phyloP scores from a whole-genome alignment of 1,140 invertebrate genomes.

The Sarcophaga peregrina region DNA sequence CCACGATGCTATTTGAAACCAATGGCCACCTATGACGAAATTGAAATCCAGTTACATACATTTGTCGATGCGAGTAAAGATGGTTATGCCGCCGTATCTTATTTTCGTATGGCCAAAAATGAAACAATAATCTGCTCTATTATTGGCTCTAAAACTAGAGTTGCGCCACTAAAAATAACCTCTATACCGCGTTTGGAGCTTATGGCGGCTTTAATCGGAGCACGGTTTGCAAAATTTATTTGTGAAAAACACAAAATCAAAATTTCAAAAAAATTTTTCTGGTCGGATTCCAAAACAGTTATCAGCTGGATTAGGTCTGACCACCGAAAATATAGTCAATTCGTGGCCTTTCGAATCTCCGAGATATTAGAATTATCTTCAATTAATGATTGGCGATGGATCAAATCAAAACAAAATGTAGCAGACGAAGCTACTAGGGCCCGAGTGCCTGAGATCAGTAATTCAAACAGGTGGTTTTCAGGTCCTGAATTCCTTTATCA shows the following conservation, averaged over 20 bases:
- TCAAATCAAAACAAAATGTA: slow-evolving; percentile 51
- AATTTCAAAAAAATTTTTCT: slow-evolving; percentile 46
- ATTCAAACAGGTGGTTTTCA: slow-evolving; percentile 43
- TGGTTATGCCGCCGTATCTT: neutral
- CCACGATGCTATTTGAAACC: neutral
- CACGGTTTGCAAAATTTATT: slow-evolving; percentile 40
- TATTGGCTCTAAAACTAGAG: too few relatives aligned
- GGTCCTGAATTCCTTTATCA: slow-evolving; percentile 49
- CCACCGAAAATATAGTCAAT: slow-evolving; percentile 60
- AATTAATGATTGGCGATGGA: slow-evolving; percentile 50
- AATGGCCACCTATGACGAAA: neutral
- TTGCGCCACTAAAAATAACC: slow-evolving; percentile 50
- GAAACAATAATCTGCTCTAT: slow-evolving; percentile 9
- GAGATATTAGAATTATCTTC: slow-evolving; percentile 57
- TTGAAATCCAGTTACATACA: neutral
- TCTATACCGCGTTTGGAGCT: slow-evolving; percentile 55
- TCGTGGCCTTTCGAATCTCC: slow-evolving; percentile 61
- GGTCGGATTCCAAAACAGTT: slow-evolving; percentile 59
- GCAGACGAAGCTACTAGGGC: slow-evolving; percentile 53
- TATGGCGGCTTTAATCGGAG: slow-evolving; percentile 52
- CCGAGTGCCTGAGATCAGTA: neutral
- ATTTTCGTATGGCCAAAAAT: neutral
- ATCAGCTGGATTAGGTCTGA: slow-evolving; percentile 48
- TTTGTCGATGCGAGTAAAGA: too few relatives aligned
- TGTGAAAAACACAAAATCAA: slow-evolving; percentile 27